Evolutionary conservation across 2,113 vertebrate genomes (phyloP).

Genomic region (Thalassoma bifasciatum): DNA sequence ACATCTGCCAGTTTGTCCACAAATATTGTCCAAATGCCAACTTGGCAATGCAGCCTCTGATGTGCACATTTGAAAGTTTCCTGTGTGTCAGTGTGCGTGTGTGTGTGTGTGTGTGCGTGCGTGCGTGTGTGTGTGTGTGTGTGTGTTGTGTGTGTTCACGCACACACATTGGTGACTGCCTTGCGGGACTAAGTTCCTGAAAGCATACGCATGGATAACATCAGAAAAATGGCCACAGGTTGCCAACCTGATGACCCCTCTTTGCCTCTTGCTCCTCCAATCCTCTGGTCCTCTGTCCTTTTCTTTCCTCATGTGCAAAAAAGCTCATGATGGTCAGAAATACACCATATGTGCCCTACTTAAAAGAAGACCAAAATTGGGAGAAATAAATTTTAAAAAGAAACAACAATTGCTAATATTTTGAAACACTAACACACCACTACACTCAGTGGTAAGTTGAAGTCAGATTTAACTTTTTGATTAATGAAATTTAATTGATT

Average conservation of each 20-base stretch:
- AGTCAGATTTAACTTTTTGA: no score
- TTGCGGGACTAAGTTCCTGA: slow-evolving; percentile 66
- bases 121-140: slow-evolving; percentile 48
- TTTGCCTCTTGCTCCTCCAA: slow-evolving; percentile 39
- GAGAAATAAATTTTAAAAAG: not conserved
- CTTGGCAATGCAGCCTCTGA: slow-evolving; percentile 63
- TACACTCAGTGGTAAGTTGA: no score
- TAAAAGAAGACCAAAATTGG: slow-evolving; percentile 34
- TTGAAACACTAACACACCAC: no score
- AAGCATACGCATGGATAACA: slow-evolving; percentile 69
- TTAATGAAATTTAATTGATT: no score
- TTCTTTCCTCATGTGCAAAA: slow-evolving; percentile 23
- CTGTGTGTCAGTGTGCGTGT: slow-evolving; percentile 54
- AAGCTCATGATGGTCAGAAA: slow-evolving; percentile 18
- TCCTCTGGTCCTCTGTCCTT: not conserved
- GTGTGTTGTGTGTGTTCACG: slow-evolving; percentile 39
- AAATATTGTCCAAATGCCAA: slow-evolving; percentile 78
- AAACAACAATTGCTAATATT: no score
- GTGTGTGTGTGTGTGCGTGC: slow-evolving; percentile 24
- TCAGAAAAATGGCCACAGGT: slow-evolving; percentile 75
- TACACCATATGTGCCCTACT: slow-evolving; percentile 57
- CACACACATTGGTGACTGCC: slow-evolving; percentile 31
- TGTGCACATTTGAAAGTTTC: slow-evolving; percentile 60
- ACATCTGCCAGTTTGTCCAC: slow-evolving; percentile 80
- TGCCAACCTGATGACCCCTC: slow-evolving; percentile 69